A percentile compares a stretch with the other conserved stretches of the same genome.
Evolutionary conservation across 2,888 invertebrate species (phyloP).

Genomic region (Calliphora vomitoria): DNA sequence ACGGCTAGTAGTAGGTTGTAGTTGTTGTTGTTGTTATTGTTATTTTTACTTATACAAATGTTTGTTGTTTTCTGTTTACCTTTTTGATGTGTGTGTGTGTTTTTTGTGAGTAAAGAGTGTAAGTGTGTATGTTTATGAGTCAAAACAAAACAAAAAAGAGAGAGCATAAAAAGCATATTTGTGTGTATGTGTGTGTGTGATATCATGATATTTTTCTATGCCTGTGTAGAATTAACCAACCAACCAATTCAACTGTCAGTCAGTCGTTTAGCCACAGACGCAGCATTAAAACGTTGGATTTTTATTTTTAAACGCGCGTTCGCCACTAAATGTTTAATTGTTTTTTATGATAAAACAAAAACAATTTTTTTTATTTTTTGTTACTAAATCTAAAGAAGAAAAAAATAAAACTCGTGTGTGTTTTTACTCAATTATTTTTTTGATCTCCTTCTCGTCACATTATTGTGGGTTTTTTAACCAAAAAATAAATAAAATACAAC

Average conservation of each 20-base stretch:
- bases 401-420: conserved; percentile 24
- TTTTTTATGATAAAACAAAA: conserved; percentile 23
- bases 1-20: conserved; percentile 61
- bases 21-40: conserved; percentile 43
- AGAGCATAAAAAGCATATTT: conserved; percentile 43
- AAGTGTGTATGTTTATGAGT: conserved; percentile 23
- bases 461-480: neutral
- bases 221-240: conserved; percentile 55
- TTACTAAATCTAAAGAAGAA: conserved; percentile 52
- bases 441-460: conserved; percentile 5
- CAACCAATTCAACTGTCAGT: conserved; percentile 65
- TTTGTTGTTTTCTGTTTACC: conserved; percentile 49
- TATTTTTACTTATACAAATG: conserved; percentile 33
- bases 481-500: neutral
- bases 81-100: conserved; percentile 15
- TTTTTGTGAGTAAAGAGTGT: conserved; percentile 25
- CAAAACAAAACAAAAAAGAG: conserved; percentile 40
- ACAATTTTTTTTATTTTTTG: conserved; percentile 34
- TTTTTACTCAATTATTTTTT: conserved; percentile 24
- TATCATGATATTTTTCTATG: conserved; percentile 66
- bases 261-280: conserved; percentile 72
- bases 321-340: conserved; percentile 34
- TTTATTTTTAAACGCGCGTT: conserved; percentile 52
- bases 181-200: neutral
- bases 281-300: conserved; percentile 70